These are phyloP conservation scores for Dreissena polymorpha DNA, from an alignment of 1,140 invertebrate genomes.

Conservation along the genomic window DNA sequence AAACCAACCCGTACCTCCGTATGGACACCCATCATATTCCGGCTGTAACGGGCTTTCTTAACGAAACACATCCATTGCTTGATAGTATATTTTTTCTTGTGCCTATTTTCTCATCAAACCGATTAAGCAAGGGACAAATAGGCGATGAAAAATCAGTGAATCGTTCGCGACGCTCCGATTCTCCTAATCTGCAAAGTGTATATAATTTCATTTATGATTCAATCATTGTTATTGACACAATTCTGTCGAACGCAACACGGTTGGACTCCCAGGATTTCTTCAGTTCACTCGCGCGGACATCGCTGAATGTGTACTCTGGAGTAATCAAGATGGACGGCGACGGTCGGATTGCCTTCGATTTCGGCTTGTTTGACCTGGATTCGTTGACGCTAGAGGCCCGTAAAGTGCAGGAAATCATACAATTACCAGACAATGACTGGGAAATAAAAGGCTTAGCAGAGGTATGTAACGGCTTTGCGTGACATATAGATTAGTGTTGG, in stretches of 20 bases:
- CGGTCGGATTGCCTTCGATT: constrained; percentile 31
- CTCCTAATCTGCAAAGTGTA: background rate
- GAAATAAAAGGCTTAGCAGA: constrained; percentile 9
- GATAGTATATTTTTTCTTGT: constrained; percentile 24
- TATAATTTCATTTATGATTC: background rate
- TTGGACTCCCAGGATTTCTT: background rate
- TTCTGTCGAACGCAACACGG: constrained; percentile 3
- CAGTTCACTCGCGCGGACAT: background rate
- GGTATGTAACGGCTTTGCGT: constrained; percentile 4
- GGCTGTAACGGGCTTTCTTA: constrained; percentile 1
- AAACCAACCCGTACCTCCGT: constrained; percentile 17
- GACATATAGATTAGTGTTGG: too few relatives aligned
- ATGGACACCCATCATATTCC: constrained; percentile 15
- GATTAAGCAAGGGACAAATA: background rate
- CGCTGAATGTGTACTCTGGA: constrained; percentile 19
- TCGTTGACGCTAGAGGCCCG: background rate
- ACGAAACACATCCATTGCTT: constrained; percentile 15
- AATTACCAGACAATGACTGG: constrained; percentile 13
- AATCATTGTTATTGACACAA: background rate
- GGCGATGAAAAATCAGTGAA: background rate
- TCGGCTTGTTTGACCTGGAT: constrained; percentile 24
- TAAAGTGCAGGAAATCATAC: constrained; percentile 12
- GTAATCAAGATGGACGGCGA: constrained; percentile 13
- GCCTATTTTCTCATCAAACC: constrained; percentile 15
- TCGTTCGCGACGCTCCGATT: background rate